Conservation (phyloP, 2,797 vertebrate species). For the Florisuga fusca region DNA sequence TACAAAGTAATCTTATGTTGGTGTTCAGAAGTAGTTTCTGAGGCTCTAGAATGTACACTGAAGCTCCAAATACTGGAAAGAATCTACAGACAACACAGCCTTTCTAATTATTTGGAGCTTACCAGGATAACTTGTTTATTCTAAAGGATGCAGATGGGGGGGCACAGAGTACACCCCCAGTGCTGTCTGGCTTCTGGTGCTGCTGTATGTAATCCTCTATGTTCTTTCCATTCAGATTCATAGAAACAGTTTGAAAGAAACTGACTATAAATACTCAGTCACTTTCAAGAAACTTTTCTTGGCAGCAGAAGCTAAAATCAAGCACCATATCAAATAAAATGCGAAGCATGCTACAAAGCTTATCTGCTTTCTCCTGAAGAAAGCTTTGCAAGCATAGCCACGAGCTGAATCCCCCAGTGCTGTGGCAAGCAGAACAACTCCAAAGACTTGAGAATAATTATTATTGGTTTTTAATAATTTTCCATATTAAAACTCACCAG, state of each 20-base stretch:
- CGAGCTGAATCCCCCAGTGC: background rate
- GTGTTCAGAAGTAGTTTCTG: conserved; percentile 1
- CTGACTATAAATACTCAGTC: background rate
- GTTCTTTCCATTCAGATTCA: background rate
- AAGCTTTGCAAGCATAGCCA: background rate
- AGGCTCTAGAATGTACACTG: background rate
- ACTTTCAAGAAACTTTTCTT: conserved; percentile 53
- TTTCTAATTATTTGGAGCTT: conserved; percentile 17
- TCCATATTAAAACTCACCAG: conserved; percentile 90
- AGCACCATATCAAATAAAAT: conserved; percentile 12
- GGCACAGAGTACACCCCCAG: background rate
- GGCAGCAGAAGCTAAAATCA: conserved; percentile 37
- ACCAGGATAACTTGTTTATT: background rate
- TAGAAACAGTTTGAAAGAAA: conserved; percentile 34
- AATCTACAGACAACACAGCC: background rate
- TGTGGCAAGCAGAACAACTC: background rate
- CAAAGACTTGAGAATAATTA: conserved; percentile 30
- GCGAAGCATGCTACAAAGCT: background rate
- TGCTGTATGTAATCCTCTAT: background rate
- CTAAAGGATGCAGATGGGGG: background rate
- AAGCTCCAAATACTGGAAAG: background rate
- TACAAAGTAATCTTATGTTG: background rate
- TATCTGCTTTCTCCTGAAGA: conserved; percentile 15
- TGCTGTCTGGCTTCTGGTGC: background rate
- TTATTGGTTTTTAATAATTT: conserved; percentile 21